A percentile compares a stretch with the other conserved stretches of the same genome.
These are phyloP conservation scores for Mus spretus DNA, from an alignment of 2,797 vertebrate species.

Conservation along the genomic window DNA sequence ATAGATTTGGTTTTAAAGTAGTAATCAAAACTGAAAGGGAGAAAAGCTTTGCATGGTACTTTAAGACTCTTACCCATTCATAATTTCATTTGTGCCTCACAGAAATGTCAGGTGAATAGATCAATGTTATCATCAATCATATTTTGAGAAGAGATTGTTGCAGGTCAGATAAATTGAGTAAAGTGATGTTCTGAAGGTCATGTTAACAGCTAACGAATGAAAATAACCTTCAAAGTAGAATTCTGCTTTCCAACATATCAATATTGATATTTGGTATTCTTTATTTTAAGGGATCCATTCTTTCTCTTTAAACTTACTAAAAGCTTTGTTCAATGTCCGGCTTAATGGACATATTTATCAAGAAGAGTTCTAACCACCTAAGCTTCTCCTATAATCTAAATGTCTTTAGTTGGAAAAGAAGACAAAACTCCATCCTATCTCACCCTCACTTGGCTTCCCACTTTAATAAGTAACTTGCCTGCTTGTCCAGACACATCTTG, in stretches of 20 bases:
- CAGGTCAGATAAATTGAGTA: background rate
- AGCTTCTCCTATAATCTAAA: background rate
- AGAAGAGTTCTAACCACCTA: background rate
- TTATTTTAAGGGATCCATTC: conserved; percentile 26
- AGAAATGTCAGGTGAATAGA: background rate
- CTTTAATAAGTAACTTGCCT: conserved; percentile 73
- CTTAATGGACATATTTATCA: background rate
- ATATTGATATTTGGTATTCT: background rate
- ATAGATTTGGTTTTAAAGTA: background rate
- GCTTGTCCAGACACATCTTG: conserved; percentile 60
- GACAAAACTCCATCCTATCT: background rate
- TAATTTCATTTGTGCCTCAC: conserved; percentile 25
- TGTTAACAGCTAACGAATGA: background rate
- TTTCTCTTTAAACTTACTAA: conserved; percentile 48
- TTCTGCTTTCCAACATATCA: background rate
- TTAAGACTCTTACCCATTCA: background rate
- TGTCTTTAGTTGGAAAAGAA: conserved; percentile 34
- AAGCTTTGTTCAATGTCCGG: background rate
- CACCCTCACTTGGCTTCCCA: background rate
- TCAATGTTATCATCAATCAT: conserved; percentile 22
- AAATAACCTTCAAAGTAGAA: conserved; percentile 29
- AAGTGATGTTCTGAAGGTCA: conserved; percentile 24
- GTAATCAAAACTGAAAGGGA: conserved; percentile 35
- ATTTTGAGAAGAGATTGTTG: conserved; percentile 32
- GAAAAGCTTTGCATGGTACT: background rate